Evolutionary conservation across 2,797 vertebrate species (phyloP), one percentile per base, ranked within the genome.

Genomic region (Dallia pectoralis): DNA sequence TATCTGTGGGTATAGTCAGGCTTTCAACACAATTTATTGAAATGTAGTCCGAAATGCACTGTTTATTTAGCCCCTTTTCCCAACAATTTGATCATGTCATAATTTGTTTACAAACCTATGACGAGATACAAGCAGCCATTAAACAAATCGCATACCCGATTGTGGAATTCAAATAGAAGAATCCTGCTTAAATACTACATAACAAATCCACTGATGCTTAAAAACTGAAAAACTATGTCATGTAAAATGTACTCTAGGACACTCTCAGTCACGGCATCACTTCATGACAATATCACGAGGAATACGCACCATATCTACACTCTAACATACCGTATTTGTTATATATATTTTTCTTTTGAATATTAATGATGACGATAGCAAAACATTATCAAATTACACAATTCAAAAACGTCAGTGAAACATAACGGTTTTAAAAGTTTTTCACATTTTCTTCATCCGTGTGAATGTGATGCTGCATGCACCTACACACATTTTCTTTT

Each of bases 11-110:
- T 25, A 59, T 59, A 12, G 12, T 59, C 22, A 59, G 22, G 25
- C 11, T 25, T n/a, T 59, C 53, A 25, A 12, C 22, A 65, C 16
- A 65, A n/a, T 64, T 30, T 30, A 36, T 66, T 66, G 32, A 40
- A 66, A 36, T n/a, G n/a, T 44, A 44, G 22, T 66, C 32, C 9
- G 33, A 36, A 36, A 36, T 22, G 33, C 22, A 67, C 36, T 66
- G 33, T 40, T 44, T 19, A 67, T 40, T 67, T 44, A 67, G 18
- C 22, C 32, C 73, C 33, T 73, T 40, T 74, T 72, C 59, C 74
- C 69, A 71, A 70, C 72, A 64, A 71, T 77, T 68, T 69, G 22
- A 77, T 70, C 48, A 74, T 63, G 5, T 80, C 7, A 0, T 27
- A 40, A 65, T 59, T 11, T 59, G 53, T 70, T 61, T 74, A 69